These are phyloP conservation scores for Chiropotes sagulatus DNA, from an alignment of 2,797 vertebrate genomes.

Conservation along the genomic window DNA sequence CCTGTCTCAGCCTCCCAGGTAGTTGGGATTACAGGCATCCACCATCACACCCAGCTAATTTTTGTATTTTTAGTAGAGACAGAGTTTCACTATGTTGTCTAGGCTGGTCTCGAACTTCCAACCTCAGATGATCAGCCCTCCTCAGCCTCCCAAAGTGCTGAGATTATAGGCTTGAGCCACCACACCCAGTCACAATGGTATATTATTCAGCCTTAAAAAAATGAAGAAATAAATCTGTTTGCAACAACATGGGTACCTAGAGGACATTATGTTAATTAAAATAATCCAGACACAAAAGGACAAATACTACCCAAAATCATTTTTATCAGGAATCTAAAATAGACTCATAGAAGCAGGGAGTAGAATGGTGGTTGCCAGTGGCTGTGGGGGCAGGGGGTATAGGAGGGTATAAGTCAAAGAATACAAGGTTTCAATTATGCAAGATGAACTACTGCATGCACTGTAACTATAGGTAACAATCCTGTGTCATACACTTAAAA, in stretches of 20 bases:
- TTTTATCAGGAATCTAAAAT: background rate
- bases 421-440: background rate
- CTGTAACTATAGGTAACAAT: background rate
- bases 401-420: background rate
- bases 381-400: background rate
- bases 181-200: background rate
- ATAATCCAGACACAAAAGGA: background rate
- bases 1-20: too few species aligned
- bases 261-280: background rate
- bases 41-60: too few species aligned
- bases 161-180: too few species aligned
- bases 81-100: too few species aligned
- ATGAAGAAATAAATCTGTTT: background rate
- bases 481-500: background rate
- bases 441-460: background rate
- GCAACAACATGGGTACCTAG: background rate
- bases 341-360: background rate
- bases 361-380: background rate
- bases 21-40: too few species aligned
- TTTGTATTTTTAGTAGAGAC: too few species aligned
- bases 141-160: too few species aligned
- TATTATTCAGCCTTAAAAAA: background rate
- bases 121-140: too few species aligned
- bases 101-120: too few species aligned
- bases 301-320: background rate